Evolutionary conservation across 2,888 invertebrate genomes (phyloP), one percentile per base, ranked within the genome.

Genomic region (Drosophila trichaetosa): DNA sequence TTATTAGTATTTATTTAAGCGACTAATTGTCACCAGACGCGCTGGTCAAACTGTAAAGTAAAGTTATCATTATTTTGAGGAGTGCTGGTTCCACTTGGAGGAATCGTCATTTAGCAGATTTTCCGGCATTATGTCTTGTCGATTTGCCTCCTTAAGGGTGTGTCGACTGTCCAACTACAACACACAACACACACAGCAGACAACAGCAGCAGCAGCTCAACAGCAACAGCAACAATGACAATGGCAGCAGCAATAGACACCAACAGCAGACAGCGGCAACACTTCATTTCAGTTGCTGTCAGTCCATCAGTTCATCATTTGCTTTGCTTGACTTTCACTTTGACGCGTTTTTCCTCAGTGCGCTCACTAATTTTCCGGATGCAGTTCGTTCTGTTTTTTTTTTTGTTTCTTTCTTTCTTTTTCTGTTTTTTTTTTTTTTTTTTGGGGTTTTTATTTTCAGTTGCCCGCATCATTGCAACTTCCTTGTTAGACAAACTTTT

Each of bases 341-440:
- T 70, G 83, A 69, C 72, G 69, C 80, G 70, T 69, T 83, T 71
- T 79, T 86, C 69, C 72, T 71, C 83, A 77, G 54, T 85, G 76
- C 71, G 77, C 85, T 82, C 81, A 84, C 76, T 82, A 77, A 85
- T 84, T 82, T 82, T 82, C 87, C 83, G 83, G 83, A 83, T 87
- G 87, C 80, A 87, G 83, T 67, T 84, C 76, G 71, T 82, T 79
- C 80, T 76, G 58, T 40, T 57, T 49, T 38, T 29, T 29, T 38
- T 38, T 53, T 51, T 56, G 27, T 40, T 56, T 56, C 53, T 53
- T 56, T 56, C 38, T 56, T 56, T 56, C 31, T 46, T 63, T 54
- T 59, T 33, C n/a, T 36, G 54, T 24, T 61, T 48, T 5, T 31
- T 33, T 56, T 58, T 68, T 58, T 54, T 52, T 60, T 21, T 11